phyloP scores from a whole-genome alignment of 2,888 invertebrate genomes.

The Oligia latruncula region DNA sequence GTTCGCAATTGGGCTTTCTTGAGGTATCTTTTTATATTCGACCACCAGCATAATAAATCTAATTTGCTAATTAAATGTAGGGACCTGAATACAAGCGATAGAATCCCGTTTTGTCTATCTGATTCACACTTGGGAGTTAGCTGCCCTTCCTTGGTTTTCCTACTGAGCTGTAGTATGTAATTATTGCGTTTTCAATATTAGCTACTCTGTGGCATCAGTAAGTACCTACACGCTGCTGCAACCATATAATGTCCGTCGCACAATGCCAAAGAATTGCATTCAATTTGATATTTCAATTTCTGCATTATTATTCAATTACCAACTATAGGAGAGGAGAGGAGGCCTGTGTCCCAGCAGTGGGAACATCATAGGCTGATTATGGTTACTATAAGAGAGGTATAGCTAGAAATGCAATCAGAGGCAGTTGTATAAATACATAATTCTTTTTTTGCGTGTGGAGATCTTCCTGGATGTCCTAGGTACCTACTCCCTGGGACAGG shows the following conservation, averaged over 20 bases:
- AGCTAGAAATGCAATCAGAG: background rate
- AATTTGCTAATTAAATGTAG: background rate
- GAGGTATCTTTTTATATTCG: background rate
- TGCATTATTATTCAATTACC: conserved; percentile 36
- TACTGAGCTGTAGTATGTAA: background rate
- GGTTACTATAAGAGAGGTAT: background rate
- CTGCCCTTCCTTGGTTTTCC: background rate
- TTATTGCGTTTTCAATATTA: background rate
- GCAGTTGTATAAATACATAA: background rate
- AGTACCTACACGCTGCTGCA: background rate
- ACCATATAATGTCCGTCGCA: conserved; percentile 1
- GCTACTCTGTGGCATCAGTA: conserved; percentile 12
- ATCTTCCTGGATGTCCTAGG: background rate
- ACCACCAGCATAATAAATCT: background rate
- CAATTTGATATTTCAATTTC: conserved; percentile 24
- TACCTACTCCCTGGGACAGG: too few species aligned
- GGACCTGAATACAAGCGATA: background rate
- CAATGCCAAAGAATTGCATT: conserved; percentile 33
- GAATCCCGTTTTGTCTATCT: background rate
- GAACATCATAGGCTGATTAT: too few species aligned
- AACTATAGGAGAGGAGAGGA: background rate
- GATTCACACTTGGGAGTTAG: background rate
- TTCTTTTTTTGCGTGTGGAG: background rate
- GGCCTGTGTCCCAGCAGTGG: too few species aligned
- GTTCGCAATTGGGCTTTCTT: background rate